These are phyloP conservation scores for Lasioglossum calceatum DNA, from an alignment of 2,888 invertebrate genomes.

Conservation along the genomic window DNA sequence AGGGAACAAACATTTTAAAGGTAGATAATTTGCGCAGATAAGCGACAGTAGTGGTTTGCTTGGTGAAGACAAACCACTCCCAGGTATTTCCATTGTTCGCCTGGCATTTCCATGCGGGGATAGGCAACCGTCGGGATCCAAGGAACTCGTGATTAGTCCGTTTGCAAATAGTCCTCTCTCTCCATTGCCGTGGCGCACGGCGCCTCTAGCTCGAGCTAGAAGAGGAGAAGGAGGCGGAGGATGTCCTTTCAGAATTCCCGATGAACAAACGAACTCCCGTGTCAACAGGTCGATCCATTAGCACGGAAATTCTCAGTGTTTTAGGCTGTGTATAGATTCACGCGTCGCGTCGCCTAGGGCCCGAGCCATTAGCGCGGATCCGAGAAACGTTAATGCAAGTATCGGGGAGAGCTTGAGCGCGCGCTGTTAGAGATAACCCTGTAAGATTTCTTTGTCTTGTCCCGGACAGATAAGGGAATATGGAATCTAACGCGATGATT, in stretches of 20 bases:
- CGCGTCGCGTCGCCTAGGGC: constrained; percentile 17
- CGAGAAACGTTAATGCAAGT: constrained; percentile 56
- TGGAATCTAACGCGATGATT: constrained; percentile 54
- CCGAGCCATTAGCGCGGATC: constrained; percentile 67
- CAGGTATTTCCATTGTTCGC: constrained; percentile 43
- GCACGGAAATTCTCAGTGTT: constrained; percentile 58
- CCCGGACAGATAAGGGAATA: constrained; percentile 45
- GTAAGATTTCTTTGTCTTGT: constrained; percentile 46
- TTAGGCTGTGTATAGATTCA: constrained; percentile 53
- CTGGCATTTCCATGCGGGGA: constrained; percentile 9
- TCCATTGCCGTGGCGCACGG: constrained; percentile 39
- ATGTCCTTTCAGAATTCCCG: constrained; percentile 11
- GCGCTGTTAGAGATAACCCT: constrained; percentile 58
- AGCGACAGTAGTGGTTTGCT: not conserved
- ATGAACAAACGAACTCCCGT: constrained; percentile 54
- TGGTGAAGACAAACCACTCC: constrained; percentile 21
- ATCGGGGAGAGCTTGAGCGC: constrained; percentile 28
- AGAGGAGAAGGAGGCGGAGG: not conserved
- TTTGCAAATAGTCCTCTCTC: constrained; percentile 34
- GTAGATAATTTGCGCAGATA: constrained; percentile 50
- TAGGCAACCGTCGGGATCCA: constrained; percentile 9
- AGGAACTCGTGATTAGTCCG: constrained; percentile 46
- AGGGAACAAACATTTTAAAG: constrained; percentile 30
- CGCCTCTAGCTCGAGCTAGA: constrained; percentile 42
- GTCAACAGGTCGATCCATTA: constrained; percentile 72